A percentile compares a stretch with the other conserved stretches of the same genome.
Conservation (phyloP, 2,888 invertebrate species). For the Caradrina clavipalpis region DNA sequence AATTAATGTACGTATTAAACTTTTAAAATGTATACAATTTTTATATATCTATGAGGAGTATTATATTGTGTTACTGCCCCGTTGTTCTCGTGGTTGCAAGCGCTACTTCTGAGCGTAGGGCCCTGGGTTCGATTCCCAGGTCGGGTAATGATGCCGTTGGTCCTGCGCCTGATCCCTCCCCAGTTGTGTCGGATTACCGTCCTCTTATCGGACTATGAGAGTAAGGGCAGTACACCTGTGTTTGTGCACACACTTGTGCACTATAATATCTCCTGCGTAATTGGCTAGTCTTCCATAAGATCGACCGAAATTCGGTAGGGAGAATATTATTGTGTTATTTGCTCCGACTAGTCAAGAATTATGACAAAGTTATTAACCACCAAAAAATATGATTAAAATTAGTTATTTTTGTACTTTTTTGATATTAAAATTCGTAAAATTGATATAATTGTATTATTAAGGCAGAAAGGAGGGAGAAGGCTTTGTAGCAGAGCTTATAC, state of each 20-base stretch:
- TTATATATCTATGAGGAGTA: background rate
- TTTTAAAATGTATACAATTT: background rate
- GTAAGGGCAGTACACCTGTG: background rate
- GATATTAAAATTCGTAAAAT: slow-evolving; percentile 11
- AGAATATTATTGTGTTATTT: slow-evolving; percentile 11
- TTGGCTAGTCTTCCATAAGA: background rate
- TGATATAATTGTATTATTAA: slow-evolving; percentile 2
- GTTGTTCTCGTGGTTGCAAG: too few species aligned
- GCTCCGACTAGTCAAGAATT: slow-evolving; percentile 39
- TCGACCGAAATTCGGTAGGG: background rate
- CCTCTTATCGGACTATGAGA: background rate
- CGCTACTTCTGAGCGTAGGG: too few species aligned
- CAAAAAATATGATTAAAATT: slow-evolving; percentile 30
- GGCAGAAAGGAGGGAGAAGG: background rate
- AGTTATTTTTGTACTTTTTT: slow-evolving; percentile 47
- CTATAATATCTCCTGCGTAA: background rate
- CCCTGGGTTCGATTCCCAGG: too few species aligned
- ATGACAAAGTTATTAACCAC: slow-evolving; percentile 39
- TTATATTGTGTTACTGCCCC: background rate
- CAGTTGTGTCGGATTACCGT: too few species aligned
- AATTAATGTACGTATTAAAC: background rate
- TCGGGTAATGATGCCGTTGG: background rate
- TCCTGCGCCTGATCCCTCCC: background rate
- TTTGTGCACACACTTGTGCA: background rate
- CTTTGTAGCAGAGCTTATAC: background rate